Conservation (phyloP, 1,140 invertebrate genomes). For the Bombus balteatus region DNA sequence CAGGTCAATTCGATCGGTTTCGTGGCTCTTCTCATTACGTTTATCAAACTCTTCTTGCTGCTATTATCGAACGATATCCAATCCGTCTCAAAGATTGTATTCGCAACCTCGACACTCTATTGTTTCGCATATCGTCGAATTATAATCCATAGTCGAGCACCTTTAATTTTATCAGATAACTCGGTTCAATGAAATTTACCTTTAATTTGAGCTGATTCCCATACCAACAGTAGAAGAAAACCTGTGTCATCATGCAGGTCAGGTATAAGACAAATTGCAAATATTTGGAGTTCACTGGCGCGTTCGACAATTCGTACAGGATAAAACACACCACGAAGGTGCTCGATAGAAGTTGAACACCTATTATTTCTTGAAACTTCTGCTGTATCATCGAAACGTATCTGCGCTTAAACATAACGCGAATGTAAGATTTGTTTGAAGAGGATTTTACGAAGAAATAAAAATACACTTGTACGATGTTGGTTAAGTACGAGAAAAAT, state of each 20-base stretch:
- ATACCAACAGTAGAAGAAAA: constrained; percentile 84
- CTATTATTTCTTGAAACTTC: constrained; percentile 50
- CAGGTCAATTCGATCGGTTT: constrained; percentile 53
- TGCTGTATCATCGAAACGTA: constrained; percentile 41
- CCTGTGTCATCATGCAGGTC: constrained; percentile 65
- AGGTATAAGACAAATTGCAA: constrained; percentile 55
- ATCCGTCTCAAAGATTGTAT: constrained; percentile 45
- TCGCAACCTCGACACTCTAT: constrained; percentile 46
- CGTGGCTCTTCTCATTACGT: constrained; percentile 43
- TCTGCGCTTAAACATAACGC: constrained; percentile 1
- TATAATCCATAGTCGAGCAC: no score
- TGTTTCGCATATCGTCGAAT: neutral
- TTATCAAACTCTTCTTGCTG: constrained; percentile 22
- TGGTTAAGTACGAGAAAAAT: no score
- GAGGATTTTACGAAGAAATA: no score
- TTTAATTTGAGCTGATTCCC: constrained; percentile 81
- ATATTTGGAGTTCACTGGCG: constrained; percentile 78
- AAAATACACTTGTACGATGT: no score
- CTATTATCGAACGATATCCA: constrained; percentile 16
- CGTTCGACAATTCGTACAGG: constrained; percentile 55
- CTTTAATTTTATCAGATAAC: neutral
- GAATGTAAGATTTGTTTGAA: no score
- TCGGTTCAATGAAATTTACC: constrained; percentile 12
- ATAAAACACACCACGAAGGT: constrained; percentile 57
- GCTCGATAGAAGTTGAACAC: constrained; percentile 52